These are phyloP conservation scores for Andrena chrysosceles DNA, from an alignment of 2,888 invertebrate genomes.

Conservation along the genomic window DNA sequence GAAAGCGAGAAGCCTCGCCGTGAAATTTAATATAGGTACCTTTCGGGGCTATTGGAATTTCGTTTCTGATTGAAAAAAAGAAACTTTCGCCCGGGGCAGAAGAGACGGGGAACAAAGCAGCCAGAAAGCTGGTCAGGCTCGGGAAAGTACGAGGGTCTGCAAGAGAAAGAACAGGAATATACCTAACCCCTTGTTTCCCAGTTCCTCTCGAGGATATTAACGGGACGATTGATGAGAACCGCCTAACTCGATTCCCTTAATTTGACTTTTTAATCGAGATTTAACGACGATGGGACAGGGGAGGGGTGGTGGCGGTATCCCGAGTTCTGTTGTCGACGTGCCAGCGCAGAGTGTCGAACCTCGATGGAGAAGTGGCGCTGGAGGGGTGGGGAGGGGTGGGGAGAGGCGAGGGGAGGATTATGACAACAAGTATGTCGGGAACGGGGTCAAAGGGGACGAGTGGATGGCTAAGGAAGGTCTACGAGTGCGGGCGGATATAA, in stretches of 20 bases:
- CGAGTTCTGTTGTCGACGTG: slow-evolving; percentile 51
- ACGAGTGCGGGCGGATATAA: slow-evolving; percentile 65
- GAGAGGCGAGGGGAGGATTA: slow-evolving; percentile 57
- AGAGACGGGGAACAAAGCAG: slow-evolving; percentile 4
- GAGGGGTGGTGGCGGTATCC: slow-evolving; percentile 2
- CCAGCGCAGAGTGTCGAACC: slow-evolving; percentile 53
- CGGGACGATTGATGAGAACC: slow-evolving; percentile 27
- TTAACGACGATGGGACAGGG: slow-evolving; percentile 43
- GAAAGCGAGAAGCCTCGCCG: slow-evolving; percentile 38
- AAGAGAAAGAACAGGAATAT: background rate
- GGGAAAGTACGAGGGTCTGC: background rate
- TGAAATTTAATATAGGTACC: slow-evolving; percentile 53
- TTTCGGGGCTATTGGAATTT: slow-evolving; percentile 36
- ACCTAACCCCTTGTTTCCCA: background rate
- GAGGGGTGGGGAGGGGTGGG: slow-evolving; percentile 4
- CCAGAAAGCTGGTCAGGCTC: background rate
- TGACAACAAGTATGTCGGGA: slow-evolving; percentile 68
- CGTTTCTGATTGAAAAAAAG: slow-evolving; percentile 40
- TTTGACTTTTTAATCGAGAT: slow-evolving; percentile 68
- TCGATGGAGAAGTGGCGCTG: slow-evolving; percentile 31
- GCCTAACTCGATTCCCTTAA: slow-evolving; percentile 54
- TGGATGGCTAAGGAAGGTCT: slow-evolving; percentile 62
- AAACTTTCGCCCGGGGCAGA: slow-evolving; percentile 25
- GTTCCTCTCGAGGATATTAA: slow-evolving; percentile 39
- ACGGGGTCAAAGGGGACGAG: slow-evolving; percentile 69